Evolutionary conservation across 2,797 vertebrate genomes (phyloP), one percentile per base, ranked within the genome.

Genomic region (Danio albolineatus): DNA sequence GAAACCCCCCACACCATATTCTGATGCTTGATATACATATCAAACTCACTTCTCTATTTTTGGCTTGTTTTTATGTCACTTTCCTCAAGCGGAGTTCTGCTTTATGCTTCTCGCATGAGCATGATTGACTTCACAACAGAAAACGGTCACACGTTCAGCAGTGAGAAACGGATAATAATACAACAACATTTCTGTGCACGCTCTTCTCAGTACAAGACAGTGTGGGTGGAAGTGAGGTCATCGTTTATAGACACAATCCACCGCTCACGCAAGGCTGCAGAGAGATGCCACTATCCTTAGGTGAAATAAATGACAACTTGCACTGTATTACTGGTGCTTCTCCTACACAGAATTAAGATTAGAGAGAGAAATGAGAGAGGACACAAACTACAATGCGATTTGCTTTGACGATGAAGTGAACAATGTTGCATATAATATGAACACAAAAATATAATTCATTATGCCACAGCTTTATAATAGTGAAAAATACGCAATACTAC

Each of bases 61-160:
- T 46, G 6, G 8, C 36, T 39, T 53, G n/a, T 65, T 64, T 21
- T 44, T 8, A 21, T 54, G 7, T 17, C 19, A 76, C 41, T 76
- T 66, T 57, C 19, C 14, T 38, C 61, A 10, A 41, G 12, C 36
- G 54, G 10, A 66, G 39, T 76, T 76, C 74, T 76, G 74, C 74
- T 66, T 76, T 76, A 17, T 8, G 41, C 39, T 56, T 66, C 49
- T 46, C 17, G 51, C 14, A 28, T 76, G 48, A 21, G 17, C 19
- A 43, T 44, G 62, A 76, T 36, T 28, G 6, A 76, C 39, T 38
- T 28, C 19, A 43, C 49, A 66, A 66, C 62, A 17, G 74, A 76
- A 66, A 76, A 51, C 48, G 1, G 51, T 46, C 49, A 8, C 19
- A 76, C 17, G 51, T 10, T 28, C 1, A n/a, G 17, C 49, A 66